Evolutionary conservation across 2,113 vertebrate species (phyloP).

Genomic region (Empidonax alnorum): DNA sequence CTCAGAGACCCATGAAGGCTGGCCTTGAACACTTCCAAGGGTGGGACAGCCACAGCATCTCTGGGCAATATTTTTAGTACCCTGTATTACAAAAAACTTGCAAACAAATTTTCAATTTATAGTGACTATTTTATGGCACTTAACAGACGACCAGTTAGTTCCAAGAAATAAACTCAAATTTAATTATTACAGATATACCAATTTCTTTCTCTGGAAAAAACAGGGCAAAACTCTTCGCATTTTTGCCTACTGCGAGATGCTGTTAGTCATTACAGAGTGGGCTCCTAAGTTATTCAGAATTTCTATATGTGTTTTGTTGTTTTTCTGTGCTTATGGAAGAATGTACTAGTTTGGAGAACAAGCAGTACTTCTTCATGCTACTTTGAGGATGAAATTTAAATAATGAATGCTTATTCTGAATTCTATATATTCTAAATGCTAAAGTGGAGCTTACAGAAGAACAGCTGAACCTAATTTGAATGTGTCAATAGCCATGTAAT

Average conservation of each 20-base stretch:
- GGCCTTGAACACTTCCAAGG: neutral
- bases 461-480: conserved; percentile 28
- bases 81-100: neutral
- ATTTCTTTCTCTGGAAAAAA: neutral
- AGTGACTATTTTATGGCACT: neutral
- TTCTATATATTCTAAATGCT: neutral
- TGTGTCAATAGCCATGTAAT: conserved; percentile 12
- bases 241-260: neutral
- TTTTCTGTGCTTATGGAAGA: neutral
- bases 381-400: neutral
- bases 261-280: conserved; percentile 35
- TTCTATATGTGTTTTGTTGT: neutral
- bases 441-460: conserved; percentile 8
- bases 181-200: neutral
- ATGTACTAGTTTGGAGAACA: neutral
- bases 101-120: neutral
- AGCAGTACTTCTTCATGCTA: conserved; percentile 10
- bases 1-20: neutral
- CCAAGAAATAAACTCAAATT: neutral
- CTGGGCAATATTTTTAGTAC: neutral
- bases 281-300: neutral
- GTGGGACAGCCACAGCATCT: neutral
- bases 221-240: neutral
- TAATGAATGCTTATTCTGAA: neutral
- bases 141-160: neutral